phyloP scores from a whole-genome alignment of 2,113 vertebrate species.

The Chroicocephalus ridibundus region DNA sequence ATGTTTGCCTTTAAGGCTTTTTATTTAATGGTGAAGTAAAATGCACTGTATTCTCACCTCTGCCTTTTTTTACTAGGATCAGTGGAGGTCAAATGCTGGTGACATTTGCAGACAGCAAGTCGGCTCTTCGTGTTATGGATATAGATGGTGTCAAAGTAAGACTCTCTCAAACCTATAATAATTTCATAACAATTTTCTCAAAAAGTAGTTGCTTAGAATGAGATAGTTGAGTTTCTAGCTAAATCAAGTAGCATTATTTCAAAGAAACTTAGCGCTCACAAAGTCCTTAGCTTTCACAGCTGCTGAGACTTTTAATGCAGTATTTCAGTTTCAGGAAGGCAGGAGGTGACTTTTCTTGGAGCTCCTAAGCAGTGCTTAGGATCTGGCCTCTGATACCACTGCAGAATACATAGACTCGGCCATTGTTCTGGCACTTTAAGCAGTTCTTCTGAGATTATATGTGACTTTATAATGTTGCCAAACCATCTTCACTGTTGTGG shows the following conservation, averaged over 20 bases:
- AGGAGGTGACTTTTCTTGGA: not conserved
- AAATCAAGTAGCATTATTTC: not conserved
- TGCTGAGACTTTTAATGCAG: not conserved
- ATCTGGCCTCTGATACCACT: not conserved
- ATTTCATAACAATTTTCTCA: not conserved
- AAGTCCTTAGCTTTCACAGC: not conserved
- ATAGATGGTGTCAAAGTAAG: conserved; percentile 79
- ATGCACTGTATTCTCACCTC: not conserved
- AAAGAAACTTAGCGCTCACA: not conserved
- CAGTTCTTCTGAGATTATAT: not conserved
- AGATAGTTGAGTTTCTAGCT: not conserved
- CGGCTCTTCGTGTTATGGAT: conserved; percentile 77
- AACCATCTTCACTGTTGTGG: not conserved
- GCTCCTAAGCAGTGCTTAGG: not conserved
- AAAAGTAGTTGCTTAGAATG: not conserved
- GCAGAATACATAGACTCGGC: not conserved
- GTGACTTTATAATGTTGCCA: not conserved
- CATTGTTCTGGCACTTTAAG: not conserved
- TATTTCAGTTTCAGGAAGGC: not conserved
- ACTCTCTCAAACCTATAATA: not conserved
- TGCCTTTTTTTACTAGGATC: conserved; percentile 67
- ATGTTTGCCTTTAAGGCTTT: not conserved
- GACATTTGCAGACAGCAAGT: conserved; percentile 80
- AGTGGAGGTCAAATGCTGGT: conserved; percentile 81
- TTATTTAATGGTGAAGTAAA: not conserved